These are phyloP conservation scores for Origma solitaria DNA, from an alignment of 2,113 vertebrate genomes.

Conservation along the genomic window DNA sequence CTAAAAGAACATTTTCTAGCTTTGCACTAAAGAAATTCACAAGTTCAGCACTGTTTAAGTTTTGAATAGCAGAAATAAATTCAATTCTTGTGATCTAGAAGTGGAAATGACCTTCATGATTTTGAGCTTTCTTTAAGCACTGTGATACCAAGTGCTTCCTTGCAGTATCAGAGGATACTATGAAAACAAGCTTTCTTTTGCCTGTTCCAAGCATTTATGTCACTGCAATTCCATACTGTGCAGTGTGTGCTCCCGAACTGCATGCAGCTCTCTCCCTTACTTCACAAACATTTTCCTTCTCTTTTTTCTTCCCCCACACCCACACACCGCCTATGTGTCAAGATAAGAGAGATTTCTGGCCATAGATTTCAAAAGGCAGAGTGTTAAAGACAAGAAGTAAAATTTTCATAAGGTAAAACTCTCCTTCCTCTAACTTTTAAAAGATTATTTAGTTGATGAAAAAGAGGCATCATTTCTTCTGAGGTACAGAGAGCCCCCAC, in stretches of 20 bases:
- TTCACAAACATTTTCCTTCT: not conserved
- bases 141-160: not conserved
- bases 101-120: not conserved
- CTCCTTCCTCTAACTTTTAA: not conserved
- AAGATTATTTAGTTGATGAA: conserved; percentile 4
- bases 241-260: not conserved
- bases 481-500: not conserved
- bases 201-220: not conserved
- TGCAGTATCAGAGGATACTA: not conserved
- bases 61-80: not conserved
- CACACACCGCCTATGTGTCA: not conserved
- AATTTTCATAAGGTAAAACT: not conserved
- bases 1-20: not conserved
- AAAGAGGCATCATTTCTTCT: not conserved
- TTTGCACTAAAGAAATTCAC: not conserved
- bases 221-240: not conserved
- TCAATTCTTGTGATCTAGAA: not conserved
- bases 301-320: not conserved
- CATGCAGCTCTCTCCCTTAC: not conserved
- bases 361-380: not conserved
- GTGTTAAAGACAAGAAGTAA: not conserved
- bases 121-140: not conserved
- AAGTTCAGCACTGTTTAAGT: not conserved
- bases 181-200: not conserved
- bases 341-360: not conserved